Evolutionary conservation across 2,888 invertebrate genomes (phyloP).

Genomic region (Lasioglossum malachurum): DNA sequence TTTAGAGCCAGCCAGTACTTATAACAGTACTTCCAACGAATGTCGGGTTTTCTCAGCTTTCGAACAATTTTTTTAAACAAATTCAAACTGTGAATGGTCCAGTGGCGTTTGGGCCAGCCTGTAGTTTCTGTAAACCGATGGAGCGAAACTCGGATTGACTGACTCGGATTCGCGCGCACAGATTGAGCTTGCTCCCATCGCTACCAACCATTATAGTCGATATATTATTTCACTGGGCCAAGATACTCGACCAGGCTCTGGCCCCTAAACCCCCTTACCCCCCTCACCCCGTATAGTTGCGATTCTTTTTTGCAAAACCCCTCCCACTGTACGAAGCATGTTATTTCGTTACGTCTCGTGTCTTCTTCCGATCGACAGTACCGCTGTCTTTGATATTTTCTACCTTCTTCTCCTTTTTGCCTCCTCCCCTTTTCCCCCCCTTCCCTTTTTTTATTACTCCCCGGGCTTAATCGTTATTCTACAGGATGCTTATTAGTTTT

Average conservation of each 20-base stretch:
- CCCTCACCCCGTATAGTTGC: conserved; percentile 29
- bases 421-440: conserved; percentile 22
- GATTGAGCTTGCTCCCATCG: conserved; percentile 15
- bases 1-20: background rate
- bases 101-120: background rate
- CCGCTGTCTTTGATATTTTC: conserved; percentile 23
- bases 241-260: conserved; percentile 29
- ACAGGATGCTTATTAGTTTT: conserved; percentile 68
- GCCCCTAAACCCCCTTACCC: background rate
- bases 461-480: conserved; percentile 63
- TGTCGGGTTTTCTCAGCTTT: no score
- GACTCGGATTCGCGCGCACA: background rate
- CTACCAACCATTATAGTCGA: conserved; percentile 46
- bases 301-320: conserved; percentile 37
- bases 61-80: background rate
- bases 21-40: no score
- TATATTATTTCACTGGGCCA: conserved; percentile 67
- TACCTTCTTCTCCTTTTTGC: conserved; percentile 7
- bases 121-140: background rate
- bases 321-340: conserved; percentile 7
- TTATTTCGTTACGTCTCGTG: conserved; percentile 39
- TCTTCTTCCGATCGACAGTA: conserved; percentile 46
- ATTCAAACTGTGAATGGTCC: background rate
- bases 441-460: background rate
- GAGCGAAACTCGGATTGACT: background rate